A percentile compares a stretch with the other conserved stretches of the same genome.
Conservation (phyloP, 2,888 invertebrate genomes). For the Podotricha telesiphe region DNA sequence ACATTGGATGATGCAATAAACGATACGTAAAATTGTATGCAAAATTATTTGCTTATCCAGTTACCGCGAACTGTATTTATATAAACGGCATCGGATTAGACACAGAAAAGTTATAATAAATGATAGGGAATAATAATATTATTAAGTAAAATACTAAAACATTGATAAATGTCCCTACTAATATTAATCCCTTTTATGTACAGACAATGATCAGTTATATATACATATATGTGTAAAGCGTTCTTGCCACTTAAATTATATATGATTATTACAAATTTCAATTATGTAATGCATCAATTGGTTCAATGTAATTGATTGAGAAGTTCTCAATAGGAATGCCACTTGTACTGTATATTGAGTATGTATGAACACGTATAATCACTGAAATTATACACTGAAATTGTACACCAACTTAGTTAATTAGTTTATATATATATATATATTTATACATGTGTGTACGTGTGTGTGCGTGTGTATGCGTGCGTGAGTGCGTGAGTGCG, state of each 20-base stretch:
- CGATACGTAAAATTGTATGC: not conserved
- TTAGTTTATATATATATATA: too few species aligned
- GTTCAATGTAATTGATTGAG: slow-evolving; percentile 2
- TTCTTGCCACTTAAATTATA: not conserved
- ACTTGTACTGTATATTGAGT: not conserved
- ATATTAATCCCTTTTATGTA: too few species aligned
- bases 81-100: too few species aligned
- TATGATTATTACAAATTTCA: not conserved
- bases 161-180: too few species aligned
- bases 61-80: too few species aligned
- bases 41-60: too few species aligned
- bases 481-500: too few species aligned
- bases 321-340: not conserved
- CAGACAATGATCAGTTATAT: not conserved
- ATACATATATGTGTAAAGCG: not conserved
- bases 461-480: too few species aligned
- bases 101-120: too few species aligned
- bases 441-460: too few species aligned
- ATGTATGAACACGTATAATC: not conserved
- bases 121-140: too few species aligned
- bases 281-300: slow-evolving; percentile 8
- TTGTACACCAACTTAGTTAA: not conserved
- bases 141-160: too few species aligned
- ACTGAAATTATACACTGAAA: not conserved
- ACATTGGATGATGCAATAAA: slow-evolving; percentile 7